These are phyloP conservation scores for Drosophila parthenogenetica DNA, from an alignment of 2,888 invertebrate genomes.

Conservation along the genomic window DNA sequence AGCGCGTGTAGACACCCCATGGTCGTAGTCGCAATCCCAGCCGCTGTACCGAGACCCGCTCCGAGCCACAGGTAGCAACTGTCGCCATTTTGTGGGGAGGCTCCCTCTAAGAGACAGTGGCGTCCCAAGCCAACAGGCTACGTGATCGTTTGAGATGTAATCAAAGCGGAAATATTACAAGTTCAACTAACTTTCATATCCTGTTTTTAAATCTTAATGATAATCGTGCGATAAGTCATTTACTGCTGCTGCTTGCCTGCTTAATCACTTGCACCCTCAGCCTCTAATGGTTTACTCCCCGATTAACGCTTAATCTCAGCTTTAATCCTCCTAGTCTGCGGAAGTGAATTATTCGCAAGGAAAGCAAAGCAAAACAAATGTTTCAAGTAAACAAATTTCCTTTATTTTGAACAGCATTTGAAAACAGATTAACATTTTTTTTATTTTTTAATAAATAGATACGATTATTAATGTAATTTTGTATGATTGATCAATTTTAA, in stretches of 20 bases:
- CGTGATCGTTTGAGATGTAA: slow-evolving; percentile 1
- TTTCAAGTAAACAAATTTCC: too few relatives aligned
- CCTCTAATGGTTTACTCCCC: background rate
- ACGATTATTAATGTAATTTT: too few relatives aligned
- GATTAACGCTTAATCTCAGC: slow-evolving; percentile 13
- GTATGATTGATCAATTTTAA: too few relatives aligned
- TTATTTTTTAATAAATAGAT: too few relatives aligned
- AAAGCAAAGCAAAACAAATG: background rate
- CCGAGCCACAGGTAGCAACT: slow-evolving; percentile 46
- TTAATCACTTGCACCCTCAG: background rate
- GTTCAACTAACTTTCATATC: background rate
- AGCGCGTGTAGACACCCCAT: slow-evolving; percentile 60
- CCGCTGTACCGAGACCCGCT: too few relatives aligned
- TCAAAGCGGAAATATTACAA: background rate
- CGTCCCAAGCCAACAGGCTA: background rate
- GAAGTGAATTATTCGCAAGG: slow-evolving; percentile 12
- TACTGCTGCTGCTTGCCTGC: slow-evolving; percentile 4
- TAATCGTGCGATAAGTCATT: slow-evolving; percentile 24
- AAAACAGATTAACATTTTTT: too few relatives aligned
- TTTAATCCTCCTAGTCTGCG: slow-evolving; percentile 18
- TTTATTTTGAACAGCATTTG: too few relatives aligned
- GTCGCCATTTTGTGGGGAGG: slow-evolving; percentile 17
- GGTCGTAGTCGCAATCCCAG: slow-evolving; percentile 10
- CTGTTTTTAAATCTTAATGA: slow-evolving; percentile 7
- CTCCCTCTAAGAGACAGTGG: slow-evolving; percentile 18